Percentiles rank a stretch among this genome's conserved stretches.
phyloP scores from a whole-genome alignment of 2,888 invertebrate species.

The Phaonia tiefii region DNA sequence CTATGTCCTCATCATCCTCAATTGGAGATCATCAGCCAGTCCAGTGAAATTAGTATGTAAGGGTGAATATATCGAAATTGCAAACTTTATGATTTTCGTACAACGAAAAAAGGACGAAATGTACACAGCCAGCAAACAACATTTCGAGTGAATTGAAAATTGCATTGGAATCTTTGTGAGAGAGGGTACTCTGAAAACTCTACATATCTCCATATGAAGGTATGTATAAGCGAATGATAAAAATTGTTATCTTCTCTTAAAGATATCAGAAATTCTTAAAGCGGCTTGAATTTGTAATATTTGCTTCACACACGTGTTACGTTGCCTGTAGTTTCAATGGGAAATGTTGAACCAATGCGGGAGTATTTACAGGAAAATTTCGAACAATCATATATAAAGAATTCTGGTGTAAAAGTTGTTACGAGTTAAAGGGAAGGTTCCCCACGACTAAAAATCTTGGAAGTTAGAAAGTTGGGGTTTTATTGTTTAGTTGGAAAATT shows the following conservation, averaged over 20 bases:
- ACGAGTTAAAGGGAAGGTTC: constrained; percentile 32
- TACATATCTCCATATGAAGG: too few relatives aligned
- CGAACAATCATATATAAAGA: background rate
- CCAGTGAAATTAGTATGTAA: constrained; percentile 61
- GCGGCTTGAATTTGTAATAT: constrained; percentile 18
- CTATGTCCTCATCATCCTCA: constrained; percentile 51
- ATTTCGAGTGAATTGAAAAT: too few relatives aligned
- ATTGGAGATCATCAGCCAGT: constrained; percentile 61
- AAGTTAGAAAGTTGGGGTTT: too few relatives aligned
- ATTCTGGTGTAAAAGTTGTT: background rate
- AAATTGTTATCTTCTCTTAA: constrained; percentile 39
- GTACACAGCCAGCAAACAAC: too few relatives aligned
- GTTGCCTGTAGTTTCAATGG: too few relatives aligned
- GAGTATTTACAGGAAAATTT: constrained; percentile 47
- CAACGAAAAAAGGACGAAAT: constrained; percentile 4
- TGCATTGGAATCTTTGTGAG: too few relatives aligned
- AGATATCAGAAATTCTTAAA: constrained; percentile 35
- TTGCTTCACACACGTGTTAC: background rate
- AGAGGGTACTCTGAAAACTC: too few relatives aligned
- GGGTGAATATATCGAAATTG: constrained; percentile 8
- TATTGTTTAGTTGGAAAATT: too few relatives aligned
- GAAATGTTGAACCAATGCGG: constrained; percentile 31
- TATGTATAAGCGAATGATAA: background rate
- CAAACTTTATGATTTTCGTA: constrained; percentile 11
- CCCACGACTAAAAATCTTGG: too few relatives aligned